Percentiles rank a stretch among this genome's conserved stretches.
phyloP scores from a whole-genome alignment of 2,888 invertebrate genomes.

The Eilema caniola region DNA sequence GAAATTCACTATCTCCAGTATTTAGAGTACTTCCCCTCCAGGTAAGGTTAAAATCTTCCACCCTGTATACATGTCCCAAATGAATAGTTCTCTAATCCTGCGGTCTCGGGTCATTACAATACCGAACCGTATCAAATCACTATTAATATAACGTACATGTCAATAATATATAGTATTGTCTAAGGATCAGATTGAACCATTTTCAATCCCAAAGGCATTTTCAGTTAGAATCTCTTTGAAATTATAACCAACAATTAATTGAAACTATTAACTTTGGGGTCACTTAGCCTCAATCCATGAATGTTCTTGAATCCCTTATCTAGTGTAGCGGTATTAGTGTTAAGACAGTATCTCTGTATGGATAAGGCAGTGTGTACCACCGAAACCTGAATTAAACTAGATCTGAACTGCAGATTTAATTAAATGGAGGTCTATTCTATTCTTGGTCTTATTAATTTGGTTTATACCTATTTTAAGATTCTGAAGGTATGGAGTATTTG shows the following conservation, averaged over 20 bases:
- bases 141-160: conserved; percentile 2
- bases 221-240: conserved; percentile 34
- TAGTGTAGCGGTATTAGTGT: not conserved
- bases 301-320: not conserved
- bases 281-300: not conserved
- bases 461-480: too few relatives aligned
- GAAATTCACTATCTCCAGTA: too few relatives aligned
- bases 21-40: too few relatives aligned
- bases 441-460: too few relatives aligned
- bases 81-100: conserved; percentile 8
- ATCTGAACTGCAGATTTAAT: not conserved
- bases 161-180: conserved; percentile 17
- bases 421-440: too few relatives aligned
- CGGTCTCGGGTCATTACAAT: conserved; percentile 10
- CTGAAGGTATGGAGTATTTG: too few relatives aligned
- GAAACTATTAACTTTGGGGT: conserved; percentile 31
- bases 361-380: not conserved
- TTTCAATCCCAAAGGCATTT: conserved; percentile 15
- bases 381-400: not conserved
- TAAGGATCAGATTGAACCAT: conserved; percentile 15
- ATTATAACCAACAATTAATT: conserved; percentile 29
- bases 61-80: not conserved
- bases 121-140: not conserved
- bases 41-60: too few relatives aligned
- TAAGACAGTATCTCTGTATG: not conserved